These are phyloP conservation scores for Hololepta plana DNA, from an alignment of 2,888 invertebrate genomes.

Conservation along the genomic window DNA sequence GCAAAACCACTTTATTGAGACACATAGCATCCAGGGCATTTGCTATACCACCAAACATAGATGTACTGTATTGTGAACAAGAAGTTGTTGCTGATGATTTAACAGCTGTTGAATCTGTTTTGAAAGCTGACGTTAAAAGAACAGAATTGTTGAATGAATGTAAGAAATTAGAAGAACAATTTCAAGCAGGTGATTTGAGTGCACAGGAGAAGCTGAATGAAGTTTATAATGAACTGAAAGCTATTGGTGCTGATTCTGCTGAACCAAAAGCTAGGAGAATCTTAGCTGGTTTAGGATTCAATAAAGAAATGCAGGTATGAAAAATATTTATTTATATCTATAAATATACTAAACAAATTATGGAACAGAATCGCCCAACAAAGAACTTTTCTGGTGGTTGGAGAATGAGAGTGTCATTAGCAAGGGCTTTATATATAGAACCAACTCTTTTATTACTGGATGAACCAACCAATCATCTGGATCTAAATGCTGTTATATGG, in stretches of 20 bases:
- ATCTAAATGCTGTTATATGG: constrained; percentile 99
- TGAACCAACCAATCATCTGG: constrained; percentile 98
- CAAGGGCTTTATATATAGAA: constrained; percentile 90
- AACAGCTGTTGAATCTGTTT: constrained; percentile 81
- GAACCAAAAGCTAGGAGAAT: constrained; percentile 93
- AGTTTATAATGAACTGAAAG: constrained; percentile 86
- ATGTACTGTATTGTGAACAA: constrained; percentile 92
- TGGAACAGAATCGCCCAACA: constrained; percentile 66
- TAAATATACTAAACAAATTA: too few species aligned
- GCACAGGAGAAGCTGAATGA: constrained; percentile 71
- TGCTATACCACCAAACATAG: constrained; percentile 90
- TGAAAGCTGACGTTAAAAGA: constrained; percentile 85
- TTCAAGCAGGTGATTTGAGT: constrained; percentile 52
- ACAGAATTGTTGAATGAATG: constrained; percentile 66
- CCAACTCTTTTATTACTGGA: constrained; percentile 94
- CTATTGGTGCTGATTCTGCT: constrained; percentile 94
- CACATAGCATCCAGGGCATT: constrained; percentile 85
- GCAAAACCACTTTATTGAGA: constrained; percentile 89
- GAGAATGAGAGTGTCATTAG: constrained; percentile 97
- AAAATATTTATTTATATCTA: constrained; percentile 1
- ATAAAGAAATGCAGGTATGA: constrained; percentile 55
- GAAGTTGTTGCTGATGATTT: constrained; percentile 92
- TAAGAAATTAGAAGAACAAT: constrained; percentile 57
- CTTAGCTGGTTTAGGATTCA: constrained; percentile 93
- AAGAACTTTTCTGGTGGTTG: constrained; percentile 89